phyloP scores from a whole-genome alignment of 2,888 invertebrate species.

The Nasonia oneida region DNA sequence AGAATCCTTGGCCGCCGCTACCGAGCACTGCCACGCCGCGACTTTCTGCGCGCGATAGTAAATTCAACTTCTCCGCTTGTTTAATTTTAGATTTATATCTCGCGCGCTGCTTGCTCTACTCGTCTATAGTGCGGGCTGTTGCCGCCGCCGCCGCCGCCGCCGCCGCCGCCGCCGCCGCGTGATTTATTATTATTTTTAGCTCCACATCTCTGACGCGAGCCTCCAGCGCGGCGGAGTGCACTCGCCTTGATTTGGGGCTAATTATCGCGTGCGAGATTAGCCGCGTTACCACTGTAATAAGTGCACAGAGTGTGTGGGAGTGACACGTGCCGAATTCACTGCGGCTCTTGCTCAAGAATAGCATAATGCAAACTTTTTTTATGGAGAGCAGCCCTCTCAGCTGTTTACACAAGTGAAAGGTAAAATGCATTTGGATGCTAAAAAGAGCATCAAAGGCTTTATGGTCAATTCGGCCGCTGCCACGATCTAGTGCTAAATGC shows the following conservation, averaged over 20 bases:
- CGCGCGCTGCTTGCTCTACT: background rate
- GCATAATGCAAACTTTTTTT: background rate
- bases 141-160: too few species aligned
- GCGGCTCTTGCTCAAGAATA: too few species aligned
- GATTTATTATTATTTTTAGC: background rate
- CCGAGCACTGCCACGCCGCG: background rate
- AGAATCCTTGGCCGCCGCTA: background rate
- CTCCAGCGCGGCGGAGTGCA: too few species aligned
- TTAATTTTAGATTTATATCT: constrained; percentile 21
- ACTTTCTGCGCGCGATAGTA: background rate
- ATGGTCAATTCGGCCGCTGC: background rate
- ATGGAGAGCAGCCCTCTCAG: background rate
- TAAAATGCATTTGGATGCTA: background rate
- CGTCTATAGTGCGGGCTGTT: too few species aligned
- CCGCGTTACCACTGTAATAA: too few species aligned
- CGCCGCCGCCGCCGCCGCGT: too few species aligned
- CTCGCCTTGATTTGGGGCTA: too few species aligned
- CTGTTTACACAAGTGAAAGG: constrained; percentile 7
- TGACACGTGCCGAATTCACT: too few species aligned
- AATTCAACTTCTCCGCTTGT: background rate
- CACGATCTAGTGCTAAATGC: background rate
- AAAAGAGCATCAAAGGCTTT: background rate
- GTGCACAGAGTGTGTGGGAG: too few species aligned
- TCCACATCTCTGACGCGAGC: background rate
- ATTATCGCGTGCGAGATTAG: too few species aligned